Evolutionary conservation across 2,888 invertebrate genomes (phyloP), one percentile per base, ranked within the genome.

Genomic region (Glyphotaelius pellucidus): DNA sequence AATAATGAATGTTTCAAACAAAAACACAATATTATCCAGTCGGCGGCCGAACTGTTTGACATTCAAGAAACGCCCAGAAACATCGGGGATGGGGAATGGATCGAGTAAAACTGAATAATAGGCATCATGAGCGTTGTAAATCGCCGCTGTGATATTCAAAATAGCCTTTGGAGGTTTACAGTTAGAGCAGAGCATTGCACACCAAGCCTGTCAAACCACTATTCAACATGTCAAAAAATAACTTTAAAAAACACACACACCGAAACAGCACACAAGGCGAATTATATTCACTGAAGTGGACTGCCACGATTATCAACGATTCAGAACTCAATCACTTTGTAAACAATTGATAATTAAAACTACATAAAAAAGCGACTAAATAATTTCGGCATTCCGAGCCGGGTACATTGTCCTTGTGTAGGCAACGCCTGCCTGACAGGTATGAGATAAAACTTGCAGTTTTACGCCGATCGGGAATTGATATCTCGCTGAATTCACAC

Each of bases 351-450:
- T 25, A 79, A 79, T 25, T 80, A 80, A 89, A 89, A 89, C 79
- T 89, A 89, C 80, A 12, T 32, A 19, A 47, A 89, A 88, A 89
- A 38, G 88, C 88, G 79, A 79, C 88, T n/a, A 79, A 89, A 79
- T 79, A 79, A 79, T 32, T 88, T 79, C 79, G 88, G 88, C 88
- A 88, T 89, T 89, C 88, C 35, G 85, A 81, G 92, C 92, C 92
- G 92, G 92, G 92, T 92, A 92, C 90, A 86, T 92, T 92, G 90
- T 90, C 90, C 92, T 91, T 90, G 31, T 42, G 32, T 85, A 92
- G 92, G 52, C 92, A 92, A 92, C 92, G 92, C 92, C 92, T 92
- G 92, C 92, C 81, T 92, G 92, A 92, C 92, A 92, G 92, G 85
- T 91, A 90, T 89, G 47, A 47, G 38, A 85, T 79, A 67, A 38